Conservation (phyloP, 2,888 invertebrate genomes). For the Ametastegia equiseti region DNA sequence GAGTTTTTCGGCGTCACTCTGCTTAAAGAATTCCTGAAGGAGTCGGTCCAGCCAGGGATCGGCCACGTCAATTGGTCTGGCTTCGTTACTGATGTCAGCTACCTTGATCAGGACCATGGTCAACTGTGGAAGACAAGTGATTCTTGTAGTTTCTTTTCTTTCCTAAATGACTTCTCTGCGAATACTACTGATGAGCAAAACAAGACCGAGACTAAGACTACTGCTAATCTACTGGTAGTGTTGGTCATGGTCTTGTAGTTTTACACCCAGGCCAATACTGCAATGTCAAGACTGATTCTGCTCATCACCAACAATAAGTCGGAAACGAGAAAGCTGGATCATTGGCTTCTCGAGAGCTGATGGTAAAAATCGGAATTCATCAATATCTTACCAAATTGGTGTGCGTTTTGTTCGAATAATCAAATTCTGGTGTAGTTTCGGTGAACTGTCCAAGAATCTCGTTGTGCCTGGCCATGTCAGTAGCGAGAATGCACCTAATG, state of each 20-base stretch:
- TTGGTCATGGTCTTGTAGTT: no score
- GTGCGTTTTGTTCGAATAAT: conserved; percentile 83
- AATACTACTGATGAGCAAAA: no score
- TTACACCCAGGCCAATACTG: no score
- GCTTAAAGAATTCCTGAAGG: conserved; percentile 86
- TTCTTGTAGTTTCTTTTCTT: no score
- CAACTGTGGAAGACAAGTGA: conserved; percentile 78
- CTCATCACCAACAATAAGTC: no score
- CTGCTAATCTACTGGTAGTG: no score
- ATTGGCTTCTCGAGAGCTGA: background rate
- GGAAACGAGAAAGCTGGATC: no score
- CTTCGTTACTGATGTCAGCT: conserved; percentile 91
- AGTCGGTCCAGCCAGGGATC: conserved; percentile 90
- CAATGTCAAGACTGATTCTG: no score
- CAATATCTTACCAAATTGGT: conserved; percentile 82
- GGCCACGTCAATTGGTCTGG: conserved; percentile 89
- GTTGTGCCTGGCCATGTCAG: conserved; percentile 89
- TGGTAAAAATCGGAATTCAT: background rate
- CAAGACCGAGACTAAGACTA: no score
- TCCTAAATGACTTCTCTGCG: no score
- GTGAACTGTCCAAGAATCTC: conserved; percentile 86
- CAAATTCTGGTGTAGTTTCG: conserved; percentile 82
- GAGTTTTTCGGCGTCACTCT: conserved; percentile 88
- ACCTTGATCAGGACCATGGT: conserved; percentile 91
- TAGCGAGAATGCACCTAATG: conserved; percentile 86